These are phyloP conservation scores for Alentia gelatinosa DNA, from an alignment of 2,888 invertebrate genomes.

Conservation along the genomic window DNA sequence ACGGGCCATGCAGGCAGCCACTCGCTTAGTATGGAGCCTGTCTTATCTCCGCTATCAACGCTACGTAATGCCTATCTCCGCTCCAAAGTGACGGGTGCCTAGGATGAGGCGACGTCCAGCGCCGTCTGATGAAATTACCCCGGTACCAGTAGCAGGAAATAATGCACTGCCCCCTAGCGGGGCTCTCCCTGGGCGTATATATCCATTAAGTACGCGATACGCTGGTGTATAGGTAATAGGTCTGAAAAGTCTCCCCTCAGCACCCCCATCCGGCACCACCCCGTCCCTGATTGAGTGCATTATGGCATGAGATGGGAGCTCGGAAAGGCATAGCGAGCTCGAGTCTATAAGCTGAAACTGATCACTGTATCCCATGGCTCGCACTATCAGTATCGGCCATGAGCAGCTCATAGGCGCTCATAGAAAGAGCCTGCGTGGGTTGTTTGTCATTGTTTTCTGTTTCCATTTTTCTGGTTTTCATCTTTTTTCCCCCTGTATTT, in stretches of 20 bases:
- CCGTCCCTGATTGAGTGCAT: constrained; percentile 2
- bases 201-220: neutral
- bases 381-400: neutral
- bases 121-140: neutral
- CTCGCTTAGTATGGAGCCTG: too few relatives aligned
- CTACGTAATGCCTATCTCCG: neutral
- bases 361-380: neutral
- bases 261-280: too few relatives aligned
- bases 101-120: neutral
- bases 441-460: neutral
- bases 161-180: neutral
- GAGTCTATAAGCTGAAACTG: neutral
- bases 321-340: neutral
- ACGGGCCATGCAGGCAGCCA: neutral
- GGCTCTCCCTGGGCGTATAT: neutral
- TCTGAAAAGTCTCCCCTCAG: neutral
- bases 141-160: neutral
- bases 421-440: neutral
- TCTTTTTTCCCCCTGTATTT: too few relatives aligned
- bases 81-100: neutral
- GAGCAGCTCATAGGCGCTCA: neutral
- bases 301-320: neutral
- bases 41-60: neutral
- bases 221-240: neutral
- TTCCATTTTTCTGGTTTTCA: too few relatives aligned